Base-by-base conservation (phyloP, 2,888 invertebrate species). In the Trissolcus japonicus region DNA sequence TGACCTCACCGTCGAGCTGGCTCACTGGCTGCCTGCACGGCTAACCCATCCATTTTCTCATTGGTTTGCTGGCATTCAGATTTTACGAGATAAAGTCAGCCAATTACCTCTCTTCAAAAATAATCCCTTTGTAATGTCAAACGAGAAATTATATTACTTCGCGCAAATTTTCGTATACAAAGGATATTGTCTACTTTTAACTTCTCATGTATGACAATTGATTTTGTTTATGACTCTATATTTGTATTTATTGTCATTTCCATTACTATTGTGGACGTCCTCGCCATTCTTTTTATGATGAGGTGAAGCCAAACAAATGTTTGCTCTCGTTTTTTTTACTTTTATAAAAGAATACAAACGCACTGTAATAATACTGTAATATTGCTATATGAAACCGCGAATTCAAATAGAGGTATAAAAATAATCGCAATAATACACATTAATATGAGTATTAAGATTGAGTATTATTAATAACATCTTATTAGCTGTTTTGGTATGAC, bases 61-160 rank as follows among this genome's bases (percentile, higher is more conserved):
- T 79, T 79, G 79, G 79, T 76, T 79, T 72, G 76, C 73, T 72
- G 68, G 76, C 73, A 79, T 79, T 79, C 76, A 79, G 76, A 79
- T 79, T 79, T 79, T 76, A 79, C 73, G 79, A 79, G 79, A 79
- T 79, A 76, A 79, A 79, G 76, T 79, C 79, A 68, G 68, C 75
- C 75, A 78, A 78, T 78, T 78, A 76, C 75, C 75, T 76, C 75
- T 72, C 78, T 68, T 76, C 75, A 62, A 51, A 68, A 78, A 76
- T 68, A 50, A 59, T 78, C 78, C 68, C 78, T 78, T 78, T 78
- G 78, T 78, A 74, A 67, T 72, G 72, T 29, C 75, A 72, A 75
- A 71, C 57, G 65, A 59, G 68, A 78, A 71, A 74, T 78, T 78
- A 74, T 78, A 78, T 78, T 75, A 68, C 71, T 68, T 65, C 55